Evolutionary conservation across 64 coral and sea anemone genomes (phyloP), one percentile per base, ranked within the genome.

Genomic region (Stylophora pistillata): DNA sequence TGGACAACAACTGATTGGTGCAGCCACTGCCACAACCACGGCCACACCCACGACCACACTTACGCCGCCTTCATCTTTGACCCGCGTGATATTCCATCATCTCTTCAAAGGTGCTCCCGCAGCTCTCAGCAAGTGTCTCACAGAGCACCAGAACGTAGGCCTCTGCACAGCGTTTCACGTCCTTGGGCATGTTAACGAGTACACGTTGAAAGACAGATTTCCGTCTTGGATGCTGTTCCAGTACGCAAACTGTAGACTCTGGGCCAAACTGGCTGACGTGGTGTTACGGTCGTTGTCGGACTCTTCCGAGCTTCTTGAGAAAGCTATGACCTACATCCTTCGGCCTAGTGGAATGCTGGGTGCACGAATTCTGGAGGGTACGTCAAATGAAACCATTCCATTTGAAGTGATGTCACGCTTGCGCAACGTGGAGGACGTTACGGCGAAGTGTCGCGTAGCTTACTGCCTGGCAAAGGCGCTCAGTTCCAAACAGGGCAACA

Each of bases 221-320:
- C 13, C 15, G 7, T 10, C 85, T 2, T 83, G 78, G 78, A 74
- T 52, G 55, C 78, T 90, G 54, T 90, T 90, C 64, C 66, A 90
- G 89, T 90, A 82, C 27, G 68, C 89, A 16, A 82, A 73, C 17
- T 79, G 78, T 28, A 72, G 78, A 32, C 78, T 81, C n/a, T 90
- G 89, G 89, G 69, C 78, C 9, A 90, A 90, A 54, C 56, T 90
- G 5, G 78, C 78, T 12, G 89, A 90, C 15, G 53, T 90, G 32
- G 71, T 81, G 13, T 27, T 90, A 23, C 70, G 89, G 25, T 82
- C 69, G 2, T 72, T 90, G 1, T 58, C 74, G 10, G 78, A 73
- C 23, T 79, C 78, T 9, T 21, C 28, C 0, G 57, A 79, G 23
- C 57, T 81, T 2, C 54, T 82, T 30, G 55, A 30, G 1, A 78